Evolutionary conservation across 2,888 invertebrate genomes (phyloP), one percentile per base, ranked within the genome.

Genomic region (Diarsia brunnea): DNA sequence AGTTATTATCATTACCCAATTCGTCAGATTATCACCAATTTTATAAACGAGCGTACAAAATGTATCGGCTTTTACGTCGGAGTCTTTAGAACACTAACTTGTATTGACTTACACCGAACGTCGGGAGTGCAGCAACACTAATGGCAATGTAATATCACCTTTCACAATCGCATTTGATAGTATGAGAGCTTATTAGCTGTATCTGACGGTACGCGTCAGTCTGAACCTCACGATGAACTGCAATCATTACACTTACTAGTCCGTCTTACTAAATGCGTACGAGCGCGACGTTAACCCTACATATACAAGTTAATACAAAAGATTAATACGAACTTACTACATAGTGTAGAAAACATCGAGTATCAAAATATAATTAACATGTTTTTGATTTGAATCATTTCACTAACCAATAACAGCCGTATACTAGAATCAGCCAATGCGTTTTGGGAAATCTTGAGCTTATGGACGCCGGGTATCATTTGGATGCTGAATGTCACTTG

Each of bases 351-450:
- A 96, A 96, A 96, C 94, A 93, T 95, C 95, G 95, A 96, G 93
- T 96, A 96, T 96, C 96, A 96, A 96, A 96, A 96, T 96, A 96
- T 96, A 95, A 95, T 95, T 95, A 95, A 96, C 95, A 95, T 92
- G 92, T 93, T 93, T 91, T 92, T 93, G 93, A 94, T 95, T 95
- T 95, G 94, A 92, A 91, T 93, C 92, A 94, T 95, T 91, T 96
- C 96, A 96, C 96, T 96, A 96, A 96, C 96, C 96, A 94, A 95
- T 95, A 91, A 95, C 96, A 96, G 96, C 95, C 96, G 96, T 96
- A 96, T 96, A 96, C 96, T 93, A 95, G 90, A 93, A 92, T 96
- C 95, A 96, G 96, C 96, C 96, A 96, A 96, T 94, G 95, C 91
- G 94, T 94, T 94, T 92, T 92, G 84, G 90, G 89, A 86, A 92